Evolutionary conservation across 2,113 vertebrate genomes (phyloP).

Genomic region (Toxostoma redivivum): DNA sequence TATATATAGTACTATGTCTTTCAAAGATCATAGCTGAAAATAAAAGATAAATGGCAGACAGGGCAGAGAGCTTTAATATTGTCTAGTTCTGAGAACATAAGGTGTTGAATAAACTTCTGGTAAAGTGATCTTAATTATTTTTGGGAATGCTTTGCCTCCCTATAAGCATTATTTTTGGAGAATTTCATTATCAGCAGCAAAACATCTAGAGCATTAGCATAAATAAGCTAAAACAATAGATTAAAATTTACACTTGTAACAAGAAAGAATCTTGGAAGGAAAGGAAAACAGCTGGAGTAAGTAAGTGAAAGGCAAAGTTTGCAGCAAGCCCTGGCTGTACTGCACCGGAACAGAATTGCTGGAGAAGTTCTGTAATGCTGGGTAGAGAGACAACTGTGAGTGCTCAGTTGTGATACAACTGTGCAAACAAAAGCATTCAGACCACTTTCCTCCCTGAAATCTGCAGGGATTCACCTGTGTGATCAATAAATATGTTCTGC

Average conservation of each 20-base stretch:
- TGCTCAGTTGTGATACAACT: fast-evolving
- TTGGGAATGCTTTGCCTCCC: background rate
- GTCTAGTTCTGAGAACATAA: background rate
- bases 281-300: background rate
- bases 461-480: background rate
- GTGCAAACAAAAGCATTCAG: background rate
- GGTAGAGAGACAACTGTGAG: fast-evolving
- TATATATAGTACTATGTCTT: background rate
- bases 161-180: background rate
- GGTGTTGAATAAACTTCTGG: background rate
- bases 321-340: background rate
- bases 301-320: background rate
- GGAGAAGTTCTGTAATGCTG: background rate
- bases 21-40: background rate
- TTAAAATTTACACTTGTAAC: background rate
- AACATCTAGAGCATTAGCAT: background rate
- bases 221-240: background rate
- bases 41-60: background rate
- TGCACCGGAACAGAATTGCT: fast-evolving
- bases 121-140: background rate
- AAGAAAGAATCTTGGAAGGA: background rate
- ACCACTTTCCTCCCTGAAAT: background rate
- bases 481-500: background rate
- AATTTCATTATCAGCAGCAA: background rate
- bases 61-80: background rate